Evolutionary conservation across 2,113 vertebrate species (phyloP).

Genomic region (Salvator merianae): DNA sequence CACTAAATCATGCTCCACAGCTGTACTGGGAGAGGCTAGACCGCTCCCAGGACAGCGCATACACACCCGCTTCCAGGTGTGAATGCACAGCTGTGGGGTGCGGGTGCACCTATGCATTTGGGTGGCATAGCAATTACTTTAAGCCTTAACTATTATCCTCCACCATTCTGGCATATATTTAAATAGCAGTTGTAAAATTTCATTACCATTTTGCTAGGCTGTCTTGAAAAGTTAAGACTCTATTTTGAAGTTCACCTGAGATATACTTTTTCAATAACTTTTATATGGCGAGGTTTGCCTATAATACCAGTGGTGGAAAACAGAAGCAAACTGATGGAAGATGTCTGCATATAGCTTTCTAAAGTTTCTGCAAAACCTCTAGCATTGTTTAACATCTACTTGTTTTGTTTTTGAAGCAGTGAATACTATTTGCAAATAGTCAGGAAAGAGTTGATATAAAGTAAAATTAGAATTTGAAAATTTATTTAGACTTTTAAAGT

Average conservation of each 20-base stretch:
- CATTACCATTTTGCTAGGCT: background rate
- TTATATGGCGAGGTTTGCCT: background rate
- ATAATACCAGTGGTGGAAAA: background rate
- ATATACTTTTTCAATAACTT: background rate
- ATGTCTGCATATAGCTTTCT: slow-evolving; percentile 13
- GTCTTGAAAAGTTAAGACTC: slow-evolving; percentile 19
- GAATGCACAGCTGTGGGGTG: too few relatives aligned
- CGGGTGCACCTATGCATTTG: too few relatives aligned
- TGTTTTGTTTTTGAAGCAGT: background rate
- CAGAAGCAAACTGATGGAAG: background rate
- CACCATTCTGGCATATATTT: background rate
- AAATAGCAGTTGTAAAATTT: background rate
- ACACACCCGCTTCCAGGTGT: too few relatives aligned
- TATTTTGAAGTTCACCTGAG: slow-evolving; percentile 2
- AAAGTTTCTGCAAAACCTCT: slow-evolving; percentile 21
- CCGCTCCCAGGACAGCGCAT: too few relatives aligned
- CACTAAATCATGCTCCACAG: too few relatives aligned
- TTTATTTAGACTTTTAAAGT: background rate
- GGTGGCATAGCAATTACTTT: background rate
- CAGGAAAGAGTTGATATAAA: background rate
- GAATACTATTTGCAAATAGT: background rate
- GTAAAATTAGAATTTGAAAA: too few relatives aligned
- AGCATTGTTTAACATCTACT: background rate
- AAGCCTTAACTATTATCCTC: background rate
- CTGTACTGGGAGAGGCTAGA: too few relatives aligned